A percentile compares a stretch with the other conserved stretches of the same genome.
Evolutionary conservation across 2,113 vertebrate species (phyloP).

Genomic region (Poeciliopsis prolifica): DNA sequence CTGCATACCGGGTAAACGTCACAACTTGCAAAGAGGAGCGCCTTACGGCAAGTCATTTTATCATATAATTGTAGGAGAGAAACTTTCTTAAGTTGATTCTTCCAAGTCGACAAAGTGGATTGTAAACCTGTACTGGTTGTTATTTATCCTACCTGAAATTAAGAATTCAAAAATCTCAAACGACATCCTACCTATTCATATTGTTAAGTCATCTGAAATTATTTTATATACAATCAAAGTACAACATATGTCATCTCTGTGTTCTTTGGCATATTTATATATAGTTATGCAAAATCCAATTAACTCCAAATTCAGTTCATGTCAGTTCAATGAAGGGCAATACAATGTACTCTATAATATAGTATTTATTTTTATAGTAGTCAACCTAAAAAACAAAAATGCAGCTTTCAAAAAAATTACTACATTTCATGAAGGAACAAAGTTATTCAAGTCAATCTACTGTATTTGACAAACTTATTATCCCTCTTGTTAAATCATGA

Average conservation of each 20-base stretch:
- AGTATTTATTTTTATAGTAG: too few species aligned
- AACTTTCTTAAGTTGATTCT: too few species aligned
- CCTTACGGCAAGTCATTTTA: background rate
- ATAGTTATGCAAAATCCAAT: background rate
- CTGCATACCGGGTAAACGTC: background rate
- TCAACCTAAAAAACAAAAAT: too few species aligned
- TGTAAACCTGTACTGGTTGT: background rate
- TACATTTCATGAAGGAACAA: background rate
- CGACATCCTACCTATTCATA: background rate
- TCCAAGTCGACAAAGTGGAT: background rate
- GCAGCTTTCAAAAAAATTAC: too few species aligned
- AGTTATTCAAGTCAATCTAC: background rate
- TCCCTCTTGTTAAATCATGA: too few species aligned
- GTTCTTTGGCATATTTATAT: background rate
- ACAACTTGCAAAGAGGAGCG: background rate
- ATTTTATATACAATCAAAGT: background rate
- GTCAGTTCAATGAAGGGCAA: too few species aligned
- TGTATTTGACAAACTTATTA: background rate
- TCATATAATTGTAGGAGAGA: background rate
- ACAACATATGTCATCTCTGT: too few species aligned
- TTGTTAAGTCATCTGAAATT: background rate
- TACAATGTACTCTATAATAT: too few species aligned
- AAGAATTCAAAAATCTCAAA: background rate
- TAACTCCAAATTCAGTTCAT: too few species aligned
- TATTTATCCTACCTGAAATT: background rate